Evolutionary conservation across 2,797 vertebrate genomes (phyloP), one percentile per base, ranked within the genome.

Genomic region (Meda fulgida): DNA sequence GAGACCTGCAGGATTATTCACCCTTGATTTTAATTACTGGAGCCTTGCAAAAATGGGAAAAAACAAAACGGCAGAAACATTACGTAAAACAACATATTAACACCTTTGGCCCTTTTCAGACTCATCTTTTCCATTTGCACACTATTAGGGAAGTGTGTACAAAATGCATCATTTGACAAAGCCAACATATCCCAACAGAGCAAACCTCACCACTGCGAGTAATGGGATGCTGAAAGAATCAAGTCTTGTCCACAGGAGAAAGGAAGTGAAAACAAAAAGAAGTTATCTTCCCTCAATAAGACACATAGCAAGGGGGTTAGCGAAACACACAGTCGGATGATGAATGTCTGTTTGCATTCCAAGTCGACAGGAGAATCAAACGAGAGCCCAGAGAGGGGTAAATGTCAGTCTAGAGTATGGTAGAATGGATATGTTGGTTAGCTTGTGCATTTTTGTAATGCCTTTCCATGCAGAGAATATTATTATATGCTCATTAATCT

Each of bases 331-430:
- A 26, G 86, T 86, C 87, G 88, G n/a, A 75, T 94, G 93, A 94
- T 94, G 92, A 92, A 94, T 94, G 93, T 91, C 76, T 93, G 93
- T 95, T 94, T 95, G 93, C 94, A 93, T 94, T 94, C 93, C 92
- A 89, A 53, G 87, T 83, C 40, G 85, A 92, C 92, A 92, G 91
- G 55, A 89, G 92, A 92, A 92, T 89, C 89, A 88, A 90, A 91
- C 46, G 91, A 85, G 86, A 93, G 91, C 90, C 91, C 87, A 48
- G 69, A 91, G 90, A 92, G 92, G 93, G 92, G 92, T 92, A 91
- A 91, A 88, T 89, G 90, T 87, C 89, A 88, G 88, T 86, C 79
- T 77, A 89, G 84, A 89, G 85, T 84, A 90, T 90, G 46, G 66
- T 76, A 89, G 87, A 48, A 81, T 75, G 60, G 78, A 84, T 26